Evolutionary conservation across 2,113 vertebrate genomes (phyloP).

Genomic region (Brachypteracias leptosomus): DNA sequence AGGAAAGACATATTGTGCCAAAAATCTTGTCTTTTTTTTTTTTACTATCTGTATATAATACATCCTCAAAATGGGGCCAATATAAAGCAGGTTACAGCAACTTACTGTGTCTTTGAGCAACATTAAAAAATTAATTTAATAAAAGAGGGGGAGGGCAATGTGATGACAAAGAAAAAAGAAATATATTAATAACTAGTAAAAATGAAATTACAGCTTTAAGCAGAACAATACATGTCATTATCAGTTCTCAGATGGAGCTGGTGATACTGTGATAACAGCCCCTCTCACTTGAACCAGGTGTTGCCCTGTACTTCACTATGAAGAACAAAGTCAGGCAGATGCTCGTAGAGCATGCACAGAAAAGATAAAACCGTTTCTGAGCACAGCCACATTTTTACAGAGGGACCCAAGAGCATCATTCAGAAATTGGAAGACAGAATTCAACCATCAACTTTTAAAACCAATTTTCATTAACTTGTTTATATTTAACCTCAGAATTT

Average conservation of each 20-base stretch:
- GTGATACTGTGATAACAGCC: neutral
- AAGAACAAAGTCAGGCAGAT: neutral
- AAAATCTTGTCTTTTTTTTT: neutral
- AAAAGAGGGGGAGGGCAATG: fast-evolving
- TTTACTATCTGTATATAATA: neutral
- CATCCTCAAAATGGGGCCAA: neutral
- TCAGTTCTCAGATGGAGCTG: neutral
- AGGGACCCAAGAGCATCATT: neutral
- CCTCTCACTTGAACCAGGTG: neutral
- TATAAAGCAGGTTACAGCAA: neutral
- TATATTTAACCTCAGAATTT: neutral
- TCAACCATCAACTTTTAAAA: neutral
- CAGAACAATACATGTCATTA: neutral
- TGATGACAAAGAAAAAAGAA: neutral
- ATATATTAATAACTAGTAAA: neutral
- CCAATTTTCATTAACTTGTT: neutral
- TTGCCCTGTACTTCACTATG: neutral
- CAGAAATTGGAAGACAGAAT: neutral
- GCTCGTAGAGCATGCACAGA: fast-evolving
- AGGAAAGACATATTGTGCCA: neutral
- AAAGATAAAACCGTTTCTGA: neutral
- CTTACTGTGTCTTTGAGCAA: neutral
- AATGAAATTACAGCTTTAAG: neutral
- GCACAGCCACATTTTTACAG: neutral
- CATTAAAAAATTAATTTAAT: neutral